Percentiles rank a stretch among this genome's conserved stretches.
Evolutionary conservation across 1,140 invertebrate genomes (phyloP).

Genomic region (Drosophila nannoptera): DNA sequence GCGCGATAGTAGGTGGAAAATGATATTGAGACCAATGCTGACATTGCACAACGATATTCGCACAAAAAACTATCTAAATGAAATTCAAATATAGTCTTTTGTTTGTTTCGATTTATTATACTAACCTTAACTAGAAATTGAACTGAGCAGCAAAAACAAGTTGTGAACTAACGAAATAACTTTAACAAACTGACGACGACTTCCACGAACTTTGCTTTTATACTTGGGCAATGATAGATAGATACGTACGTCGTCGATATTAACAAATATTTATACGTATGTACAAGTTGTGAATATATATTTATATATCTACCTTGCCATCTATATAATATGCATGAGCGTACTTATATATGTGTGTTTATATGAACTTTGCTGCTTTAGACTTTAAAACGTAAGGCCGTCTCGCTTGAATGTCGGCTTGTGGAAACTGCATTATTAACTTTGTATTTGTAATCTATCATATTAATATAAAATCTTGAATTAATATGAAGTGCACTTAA

Average conservation of each 20-base stretch:
- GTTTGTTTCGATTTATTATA: constrained; percentile 19
- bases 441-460: constrained; percentile 29
- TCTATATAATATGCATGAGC: constrained; percentile 7
- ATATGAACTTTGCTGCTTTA: constrained; percentile 32
- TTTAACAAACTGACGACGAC: constrained; percentile 66
- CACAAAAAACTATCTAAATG: constrained; percentile 21
- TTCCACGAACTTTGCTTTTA: constrained; percentile 68
- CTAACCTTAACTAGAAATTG: constrained; percentile 42
- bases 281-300: constrained; percentile 9
- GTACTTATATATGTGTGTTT: constrained; percentile 13
- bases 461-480: constrained; percentile 33
- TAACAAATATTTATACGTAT: constrained; percentile 13
- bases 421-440: constrained; percentile 40
- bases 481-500: constrained; percentile 15
- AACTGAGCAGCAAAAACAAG: constrained; percentile 27
- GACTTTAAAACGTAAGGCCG: constrained; percentile 42
- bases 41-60: constrained; percentile 3
- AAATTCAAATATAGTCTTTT: constrained; percentile 40
- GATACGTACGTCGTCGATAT: constrained; percentile 2
- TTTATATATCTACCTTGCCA: constrained; percentile 6
- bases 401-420: constrained; percentile 45
- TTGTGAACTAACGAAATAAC: constrained; percentile 60
- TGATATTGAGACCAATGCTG: background rate
- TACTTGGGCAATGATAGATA: constrained; percentile 42
- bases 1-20: background rate